A percentile compares a stretch with the other conserved stretches of the same genome.
Conservation (phyloP, 2,888 invertebrate species). For the Pachydiplax longipennis region DNA sequence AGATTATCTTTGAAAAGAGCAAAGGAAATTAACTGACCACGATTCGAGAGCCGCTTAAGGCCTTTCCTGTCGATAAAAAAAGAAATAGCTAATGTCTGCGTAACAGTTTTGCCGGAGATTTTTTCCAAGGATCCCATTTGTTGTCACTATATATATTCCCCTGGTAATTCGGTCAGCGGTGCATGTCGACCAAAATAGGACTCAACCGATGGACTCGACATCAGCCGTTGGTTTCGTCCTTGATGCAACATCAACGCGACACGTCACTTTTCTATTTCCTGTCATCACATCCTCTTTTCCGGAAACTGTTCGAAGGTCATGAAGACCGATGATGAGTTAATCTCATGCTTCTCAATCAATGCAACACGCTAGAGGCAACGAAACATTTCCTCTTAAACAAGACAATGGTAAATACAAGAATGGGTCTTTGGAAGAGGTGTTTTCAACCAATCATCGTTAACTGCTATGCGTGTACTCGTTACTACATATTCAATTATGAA, state of each 20-base stretch:
- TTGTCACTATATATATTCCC: neutral
- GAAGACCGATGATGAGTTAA: neutral
- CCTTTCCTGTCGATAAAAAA: neutral
- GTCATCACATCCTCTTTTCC: neutral
- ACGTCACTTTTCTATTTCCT: constrained; percentile 10
- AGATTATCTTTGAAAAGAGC: neutral
- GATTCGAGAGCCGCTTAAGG: neutral
- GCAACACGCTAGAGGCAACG: neutral
- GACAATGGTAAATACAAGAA: neutral
- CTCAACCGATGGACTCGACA: neutral
- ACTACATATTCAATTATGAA: no score
- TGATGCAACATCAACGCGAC: neutral
- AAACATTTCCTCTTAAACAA: neutral
- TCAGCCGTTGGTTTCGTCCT: neutral
- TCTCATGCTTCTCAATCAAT: neutral
- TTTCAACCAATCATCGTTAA: neutral
- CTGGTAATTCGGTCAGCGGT: constrained; percentile 1
- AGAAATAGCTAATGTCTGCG: neutral
- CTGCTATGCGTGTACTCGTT: no score
- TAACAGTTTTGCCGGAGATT: neutral
- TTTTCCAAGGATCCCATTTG: neutral
- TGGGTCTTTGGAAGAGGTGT: neutral
- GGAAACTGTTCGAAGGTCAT: constrained; percentile 14
- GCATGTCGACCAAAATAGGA: constrained; percentile 10
- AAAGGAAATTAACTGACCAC: neutral